phyloP scores from a whole-genome alignment of 2,797 vertebrate genomes.

The Galaxias olidus region DNA sequence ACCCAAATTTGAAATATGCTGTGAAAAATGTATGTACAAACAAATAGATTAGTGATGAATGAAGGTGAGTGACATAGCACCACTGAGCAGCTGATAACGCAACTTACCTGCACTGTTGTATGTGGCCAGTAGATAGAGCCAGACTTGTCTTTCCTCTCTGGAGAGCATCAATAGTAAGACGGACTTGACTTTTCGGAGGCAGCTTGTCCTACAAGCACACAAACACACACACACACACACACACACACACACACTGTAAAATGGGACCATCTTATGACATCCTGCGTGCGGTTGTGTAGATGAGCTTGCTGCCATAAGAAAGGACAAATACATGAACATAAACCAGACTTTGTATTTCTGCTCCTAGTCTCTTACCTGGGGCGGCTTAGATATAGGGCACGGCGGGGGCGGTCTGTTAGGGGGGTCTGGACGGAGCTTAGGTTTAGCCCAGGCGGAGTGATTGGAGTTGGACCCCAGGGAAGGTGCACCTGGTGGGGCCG shows the following conservation, averaged over 20 bases:
- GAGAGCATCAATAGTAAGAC: constrained; percentile 22
- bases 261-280: too few relatives aligned
- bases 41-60: too few relatives aligned
- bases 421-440: constrained; percentile 67
- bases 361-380: constrained; percentile 67
- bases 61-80: too few relatives aligned
- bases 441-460: constrained; percentile 8
- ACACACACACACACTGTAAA: too few relatives aligned
- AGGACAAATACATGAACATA: too few relatives aligned
- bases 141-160: constrained; percentile 53
- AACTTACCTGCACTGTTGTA: constrained; percentile 58
- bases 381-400: constrained; percentile 72
- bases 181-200: constrained; percentile 30
- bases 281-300: too few relatives aligned
- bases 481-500: constrained; percentile 43
- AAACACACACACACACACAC: too few relatives aligned
- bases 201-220: too few relatives aligned
- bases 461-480: constrained; percentile 25
- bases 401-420: constrained; percentile 88
- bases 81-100: too few relatives aligned
- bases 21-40: too few relatives aligned
- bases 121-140: constrained; percentile 69
- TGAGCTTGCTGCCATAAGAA: neutral
- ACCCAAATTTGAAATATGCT: too few relatives aligned
- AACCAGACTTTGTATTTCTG: too few relatives aligned